Evolutionary conservation across 1,140 invertebrate genomes (phyloP).

Genomic region (Drosophila suzukii): DNA sequence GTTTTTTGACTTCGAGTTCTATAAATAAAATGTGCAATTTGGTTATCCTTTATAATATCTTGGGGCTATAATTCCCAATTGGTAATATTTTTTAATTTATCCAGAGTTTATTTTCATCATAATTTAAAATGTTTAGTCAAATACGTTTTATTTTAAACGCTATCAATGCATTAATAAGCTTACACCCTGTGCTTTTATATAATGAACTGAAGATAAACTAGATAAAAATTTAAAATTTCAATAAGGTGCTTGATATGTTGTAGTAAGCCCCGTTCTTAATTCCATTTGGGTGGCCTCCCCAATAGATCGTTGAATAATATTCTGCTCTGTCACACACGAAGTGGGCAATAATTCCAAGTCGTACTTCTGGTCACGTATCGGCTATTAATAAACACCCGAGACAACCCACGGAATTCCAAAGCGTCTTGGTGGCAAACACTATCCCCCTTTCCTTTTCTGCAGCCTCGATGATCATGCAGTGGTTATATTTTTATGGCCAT

Average conservation of each 20-base stretch:
- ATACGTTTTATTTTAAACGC: no score
- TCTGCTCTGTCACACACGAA: constrained; percentile 37
- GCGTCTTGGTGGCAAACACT: constrained; percentile 10
- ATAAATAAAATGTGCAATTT: no score
- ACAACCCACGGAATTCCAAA: constrained; percentile 41
- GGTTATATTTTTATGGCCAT: constrained; percentile 29
- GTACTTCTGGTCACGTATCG: constrained; percentile 41
- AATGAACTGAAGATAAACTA: neutral
- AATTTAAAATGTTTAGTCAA: no score
- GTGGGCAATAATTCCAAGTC: constrained; percentile 32
- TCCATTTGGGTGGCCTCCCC: constrained; percentile 1
- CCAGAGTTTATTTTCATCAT: no score
- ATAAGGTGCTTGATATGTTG: neutral
- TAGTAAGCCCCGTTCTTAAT: neutral
- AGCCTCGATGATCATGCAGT: constrained; percentile 20
- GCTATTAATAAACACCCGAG: constrained; percentile 44
- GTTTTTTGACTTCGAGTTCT: no score
- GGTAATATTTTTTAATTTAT: no score
- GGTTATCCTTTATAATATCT: no score
- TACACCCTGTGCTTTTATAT: neutral
- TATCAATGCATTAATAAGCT: no score
- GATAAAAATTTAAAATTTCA: neutral
- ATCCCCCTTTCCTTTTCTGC: neutral
- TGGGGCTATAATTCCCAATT: no score
- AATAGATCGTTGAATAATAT: constrained; percentile 31